Percentiles rank a stretch among this genome's conserved stretches.
Evolutionary conservation across 37 sponge, comb jelly and placozoan genomes (phyloP).

Genomic region (Petrosia ficiformis): DNA sequence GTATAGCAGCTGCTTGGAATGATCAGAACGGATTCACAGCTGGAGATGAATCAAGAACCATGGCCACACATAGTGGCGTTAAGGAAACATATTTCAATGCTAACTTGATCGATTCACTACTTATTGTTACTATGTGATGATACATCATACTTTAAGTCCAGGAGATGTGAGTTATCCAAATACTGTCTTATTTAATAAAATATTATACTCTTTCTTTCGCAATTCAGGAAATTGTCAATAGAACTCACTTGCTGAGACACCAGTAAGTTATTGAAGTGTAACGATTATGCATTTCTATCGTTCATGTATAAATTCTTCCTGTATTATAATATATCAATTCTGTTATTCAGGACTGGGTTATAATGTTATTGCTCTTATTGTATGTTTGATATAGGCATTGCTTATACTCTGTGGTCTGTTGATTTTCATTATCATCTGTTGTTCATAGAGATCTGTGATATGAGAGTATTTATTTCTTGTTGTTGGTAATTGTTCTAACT

Average conservation of each 20-base stretch:
- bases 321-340: background rate
- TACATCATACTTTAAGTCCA: background rate
- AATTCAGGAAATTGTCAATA: too few relatives aligned
- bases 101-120: background rate
- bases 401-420: background rate
- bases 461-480: background rate
- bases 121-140: constrained; percentile 14
- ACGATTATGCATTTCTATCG: too few relatives aligned
- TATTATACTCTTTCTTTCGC: too few relatives aligned
- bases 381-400: background rate
- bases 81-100: constrained; percentile 17
- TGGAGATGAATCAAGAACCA: constrained; percentile 29
- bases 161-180: too few relatives aligned
- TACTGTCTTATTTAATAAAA: too few relatives aligned
- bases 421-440: background rate
- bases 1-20: constrained; percentile 51
- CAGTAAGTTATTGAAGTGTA: too few relatives aligned
- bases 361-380: background rate
- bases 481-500: background rate
- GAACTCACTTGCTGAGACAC: too few relatives aligned
- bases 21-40: constrained; percentile 8
- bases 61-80: background rate
- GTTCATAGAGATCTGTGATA: too few relatives aligned
- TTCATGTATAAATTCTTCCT: background rate
- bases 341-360: background rate